Conservation (phyloP, 2,888 invertebrate species). For the Brachylomia viminalis region DNA sequence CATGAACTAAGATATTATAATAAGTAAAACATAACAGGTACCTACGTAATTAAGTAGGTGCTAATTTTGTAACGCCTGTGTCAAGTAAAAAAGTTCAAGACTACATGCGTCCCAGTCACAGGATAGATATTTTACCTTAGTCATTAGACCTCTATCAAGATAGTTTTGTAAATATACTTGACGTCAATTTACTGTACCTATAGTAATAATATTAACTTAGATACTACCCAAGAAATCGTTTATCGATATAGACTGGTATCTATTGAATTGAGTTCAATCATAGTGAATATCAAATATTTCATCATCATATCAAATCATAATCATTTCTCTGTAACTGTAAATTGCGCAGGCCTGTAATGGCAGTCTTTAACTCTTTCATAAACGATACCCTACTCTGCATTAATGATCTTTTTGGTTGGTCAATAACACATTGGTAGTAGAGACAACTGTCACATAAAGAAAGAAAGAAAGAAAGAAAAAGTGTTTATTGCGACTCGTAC, state of each 20-base stretch:
- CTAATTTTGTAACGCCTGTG: slow-evolving; percentile 23
- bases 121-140: slow-evolving; percentile 23
- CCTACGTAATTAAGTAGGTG: slow-evolving; percentile 20
- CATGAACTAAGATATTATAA: background rate
- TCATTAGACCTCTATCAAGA: slow-evolving; percentile 30
- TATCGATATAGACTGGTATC: no score
- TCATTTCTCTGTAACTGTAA: background rate
- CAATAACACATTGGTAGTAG: background rate
- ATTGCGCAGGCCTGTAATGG: background rate
- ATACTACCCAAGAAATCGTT: background rate
- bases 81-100: slow-evolving; percentile 1
- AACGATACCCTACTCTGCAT: no score
- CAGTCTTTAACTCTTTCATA: background rate
- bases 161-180: slow-evolving; percentile 26
- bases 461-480: no score
- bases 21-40: background rate
- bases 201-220: background rate
- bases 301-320: no score
- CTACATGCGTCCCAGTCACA: slow-evolving; percentile 36
- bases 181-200: slow-evolving; percentile 12
- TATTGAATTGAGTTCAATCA: background rate
- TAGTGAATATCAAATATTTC: no score
- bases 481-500: no score
- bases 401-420: no score
- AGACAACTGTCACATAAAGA: background rate